These are phyloP conservation scores for Amblyopsis hoosieri DNA, from an alignment of 2,797 vertebrate species.

Conservation along the genomic window DNA sequence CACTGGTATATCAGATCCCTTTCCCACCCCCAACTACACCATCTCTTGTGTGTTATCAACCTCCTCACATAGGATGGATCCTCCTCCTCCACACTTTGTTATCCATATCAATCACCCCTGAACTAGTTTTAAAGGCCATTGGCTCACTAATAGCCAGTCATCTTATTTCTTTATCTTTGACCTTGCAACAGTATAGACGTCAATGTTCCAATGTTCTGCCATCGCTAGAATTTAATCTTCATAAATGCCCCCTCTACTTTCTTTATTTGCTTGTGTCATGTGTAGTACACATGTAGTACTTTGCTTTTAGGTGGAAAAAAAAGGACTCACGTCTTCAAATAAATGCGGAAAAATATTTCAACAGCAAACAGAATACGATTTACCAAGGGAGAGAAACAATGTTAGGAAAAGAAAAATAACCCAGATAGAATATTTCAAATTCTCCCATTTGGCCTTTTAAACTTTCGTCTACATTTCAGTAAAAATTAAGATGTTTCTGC, in stretches of 20 bases:
- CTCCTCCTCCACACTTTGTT: constrained; percentile 52
- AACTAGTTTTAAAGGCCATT: constrained; percentile 58
- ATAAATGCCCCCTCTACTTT: no score
- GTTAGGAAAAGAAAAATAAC: constrained; percentile 25
- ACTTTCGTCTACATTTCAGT: constrained; percentile 19
- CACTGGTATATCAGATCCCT: constrained; percentile 19
- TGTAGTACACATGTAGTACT: no score
- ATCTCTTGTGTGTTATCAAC: no score
- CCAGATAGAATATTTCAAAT: constrained; percentile 38
- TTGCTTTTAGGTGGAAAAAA: background rate
- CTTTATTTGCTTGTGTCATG: no score
- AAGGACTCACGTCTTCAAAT: background rate
- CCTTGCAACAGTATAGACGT: no score
- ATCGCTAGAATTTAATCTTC: no score
- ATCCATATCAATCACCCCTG: constrained; percentile 50
- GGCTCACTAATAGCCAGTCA: constrained; percentile 20
- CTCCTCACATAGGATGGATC: constrained; percentile 32
- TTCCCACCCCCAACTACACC: no score
- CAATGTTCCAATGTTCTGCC: no score
- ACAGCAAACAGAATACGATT: background rate
- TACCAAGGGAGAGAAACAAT: constrained; percentile 18
- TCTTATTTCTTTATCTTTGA: no score
- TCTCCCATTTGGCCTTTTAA: constrained; percentile 26
- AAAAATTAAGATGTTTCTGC: constrained; percentile 17
- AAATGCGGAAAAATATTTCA: background rate